phyloP scores from a whole-genome alignment of 2,888 invertebrate genomes.

The Tribolium freemani region DNA sequence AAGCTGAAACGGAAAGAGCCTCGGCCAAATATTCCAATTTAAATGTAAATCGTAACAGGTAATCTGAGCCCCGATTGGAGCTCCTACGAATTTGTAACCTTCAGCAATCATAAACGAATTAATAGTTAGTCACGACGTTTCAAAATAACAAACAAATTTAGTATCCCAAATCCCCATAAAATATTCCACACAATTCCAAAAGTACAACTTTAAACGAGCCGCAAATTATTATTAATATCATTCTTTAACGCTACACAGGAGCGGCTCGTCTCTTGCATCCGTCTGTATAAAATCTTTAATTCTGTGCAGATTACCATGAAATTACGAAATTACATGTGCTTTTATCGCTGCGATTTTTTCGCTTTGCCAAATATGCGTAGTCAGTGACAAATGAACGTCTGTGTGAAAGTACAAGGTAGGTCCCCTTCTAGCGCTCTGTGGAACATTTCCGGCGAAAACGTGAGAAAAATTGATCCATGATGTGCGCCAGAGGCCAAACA shows the following conservation, averaged over 20 bases:
- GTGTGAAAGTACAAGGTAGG: neutral
- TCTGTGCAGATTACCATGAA: constrained; percentile 24
- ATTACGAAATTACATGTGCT: constrained; percentile 3
- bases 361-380: neutral
- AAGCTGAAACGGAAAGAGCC: constrained; percentile 16
- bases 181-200: neutral
- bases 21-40: constrained; percentile 36
- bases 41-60: constrained; percentile 40
- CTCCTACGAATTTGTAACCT: constrained; percentile 23
- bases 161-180: constrained; percentile 26
- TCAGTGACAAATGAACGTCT: neutral
- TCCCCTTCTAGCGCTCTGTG: neutral
- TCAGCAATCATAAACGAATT: constrained; percentile 34
- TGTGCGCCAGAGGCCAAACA: neutral
- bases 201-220: constrained; percentile 19
- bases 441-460: neutral
- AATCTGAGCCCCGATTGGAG: constrained; percentile 16
- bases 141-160: constrained; percentile 30
- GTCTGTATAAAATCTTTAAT: constrained; percentile 13
- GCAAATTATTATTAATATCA: constrained; percentile 18
- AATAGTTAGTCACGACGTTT: constrained; percentile 34
- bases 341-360: neutral
- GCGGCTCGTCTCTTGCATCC: constrained; percentile 22
- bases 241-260: constrained; percentile 13
- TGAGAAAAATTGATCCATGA: constrained; percentile 10